Evolutionary conservation across 1,140 invertebrate genomes (phyloP), one percentile per base, ranked within the genome.

Genomic region (Anastrepha obliqua): DNA sequence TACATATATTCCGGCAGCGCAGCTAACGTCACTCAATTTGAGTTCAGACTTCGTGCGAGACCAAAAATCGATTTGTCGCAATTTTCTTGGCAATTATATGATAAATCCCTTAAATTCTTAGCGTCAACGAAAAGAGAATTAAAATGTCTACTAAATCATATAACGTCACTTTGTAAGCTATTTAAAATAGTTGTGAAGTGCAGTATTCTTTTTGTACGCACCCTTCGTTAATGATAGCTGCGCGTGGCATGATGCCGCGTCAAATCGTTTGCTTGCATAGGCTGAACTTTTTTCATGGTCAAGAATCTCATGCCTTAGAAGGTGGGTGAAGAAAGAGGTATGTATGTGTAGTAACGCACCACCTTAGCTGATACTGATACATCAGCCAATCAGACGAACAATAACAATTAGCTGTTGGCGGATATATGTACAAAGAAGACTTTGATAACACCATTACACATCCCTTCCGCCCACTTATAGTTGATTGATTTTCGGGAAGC

Each of bases 31-130:
- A 42, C 29, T 29, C 29, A 29, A 29, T 29, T 29, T 29, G 29
- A 29, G 29, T 29, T 29, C 29, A 29, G 29, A 58, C 17, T 51
- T 13, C 55, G 8, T 20, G 7, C 6, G 8, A 51, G 74, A 9
- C 13, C 47, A 81, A 81, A 74, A 81, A 81, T 81, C 74, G 74
- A 81, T 81, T 81, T 81, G 74, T 81, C 47, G 55, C 74, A 81
- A 11, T 81, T 58, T 6, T 51, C 3, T 47, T 74, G 67, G 42
- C 44, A 64, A 64, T 17, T 13, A 64, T 29, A 67, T 67, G 60
- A 13, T 62, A 17, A 62, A 8, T 58, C 60, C 9, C 1, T 17
- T 17, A 62, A 62, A 62, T 11, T 55, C 11, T 55, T 11, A 11
- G 11, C 6, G 51, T 11, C 11, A 2, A 55, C 6, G 2, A 55